Percentiles rank a stretch among this genome's conserved stretches.
phyloP scores from a whole-genome alignment of 2,888 invertebrate genomes.

The Ochlodes sylvanus region DNA sequence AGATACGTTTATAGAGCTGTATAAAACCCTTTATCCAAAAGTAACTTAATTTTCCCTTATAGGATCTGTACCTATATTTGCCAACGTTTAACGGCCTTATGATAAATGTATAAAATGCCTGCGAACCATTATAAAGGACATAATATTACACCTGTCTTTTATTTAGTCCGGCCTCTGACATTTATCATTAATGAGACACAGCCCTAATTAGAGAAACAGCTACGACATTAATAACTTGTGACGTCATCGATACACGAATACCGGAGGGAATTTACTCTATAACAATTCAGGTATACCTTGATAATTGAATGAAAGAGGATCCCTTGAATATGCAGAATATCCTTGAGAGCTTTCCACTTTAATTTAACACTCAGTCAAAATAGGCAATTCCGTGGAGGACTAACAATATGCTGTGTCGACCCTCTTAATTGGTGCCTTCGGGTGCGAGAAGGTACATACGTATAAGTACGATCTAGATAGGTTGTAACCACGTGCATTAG shows the following conservation, averaged over 20 bases:
- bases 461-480: constrained; percentile 79
- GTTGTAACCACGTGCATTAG: constrained; percentile 83
- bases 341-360: constrained; percentile 39
- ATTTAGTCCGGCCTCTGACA: constrained; percentile 40
- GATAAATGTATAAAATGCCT: constrained; percentile 76
- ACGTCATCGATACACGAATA: constrained; percentile 39
- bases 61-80: constrained; percentile 40
- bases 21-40: constrained; percentile 39
- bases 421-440: constrained; percentile 78
- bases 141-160: constrained; percentile 52
- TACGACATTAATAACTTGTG: constrained; percentile 27
- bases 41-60: constrained; percentile 33
- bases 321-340: constrained; percentile 32
- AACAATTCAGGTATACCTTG: constrained; percentile 16
- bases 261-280: constrained; percentile 36
- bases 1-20: constrained; percentile 49
- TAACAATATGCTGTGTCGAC: constrained; percentile 70
- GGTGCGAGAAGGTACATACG: constrained; percentile 53
- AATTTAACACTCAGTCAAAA: constrained; percentile 75
- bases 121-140: constrained; percentile 74
- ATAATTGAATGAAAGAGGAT: constrained; percentile 39
- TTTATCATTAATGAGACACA: constrained; percentile 40
- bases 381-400: constrained; percentile 64
- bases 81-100: constrained; percentile 63
- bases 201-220: constrained; percentile 15